Evolutionary conservation across 2,797 vertebrate genomes (phyloP).

Genomic region (Linurgus olivaceus): DNA sequence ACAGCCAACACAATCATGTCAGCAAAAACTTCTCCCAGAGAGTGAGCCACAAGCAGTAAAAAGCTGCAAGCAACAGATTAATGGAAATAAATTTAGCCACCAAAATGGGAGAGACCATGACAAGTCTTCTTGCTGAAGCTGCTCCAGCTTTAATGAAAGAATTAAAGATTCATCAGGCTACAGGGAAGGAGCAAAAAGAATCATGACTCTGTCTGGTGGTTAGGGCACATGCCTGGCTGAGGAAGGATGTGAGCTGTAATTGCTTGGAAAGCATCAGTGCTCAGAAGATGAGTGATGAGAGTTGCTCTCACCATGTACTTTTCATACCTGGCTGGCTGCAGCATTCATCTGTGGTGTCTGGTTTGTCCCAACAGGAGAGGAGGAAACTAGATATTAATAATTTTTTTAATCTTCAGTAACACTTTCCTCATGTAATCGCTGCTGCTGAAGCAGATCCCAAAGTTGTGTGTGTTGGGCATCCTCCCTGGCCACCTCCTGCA

Average conservation of each 20-base stretch:
- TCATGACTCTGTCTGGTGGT: conserved; percentile 7
- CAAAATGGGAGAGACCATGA: neutral
- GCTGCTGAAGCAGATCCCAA: neutral
- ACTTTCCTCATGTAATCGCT: neutral
- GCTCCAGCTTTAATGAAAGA: conserved; percentile 51
- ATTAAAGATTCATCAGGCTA: conserved; percentile 59
- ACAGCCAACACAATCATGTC: neutral
- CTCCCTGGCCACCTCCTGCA: neutral
- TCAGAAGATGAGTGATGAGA: neutral
- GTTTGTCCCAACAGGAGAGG: neutral
- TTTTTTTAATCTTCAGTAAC: neutral
- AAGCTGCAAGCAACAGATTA: neutral
- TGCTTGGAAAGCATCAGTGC: neutral
- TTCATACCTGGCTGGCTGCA: neutral
- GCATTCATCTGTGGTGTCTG: neutral
- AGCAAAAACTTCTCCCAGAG: neutral
- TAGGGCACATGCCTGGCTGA: neutral
- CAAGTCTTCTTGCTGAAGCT: neutral
- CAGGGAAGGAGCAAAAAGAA: neutral
- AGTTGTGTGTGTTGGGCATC: neutral
- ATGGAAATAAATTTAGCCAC: conserved; percentile 10
- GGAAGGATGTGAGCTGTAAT: neutral
- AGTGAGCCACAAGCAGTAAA: neutral
- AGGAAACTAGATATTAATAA: neutral
- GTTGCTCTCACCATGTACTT: neutral